Percentiles rank a stretch among this genome's conserved stretches.
These are phyloP conservation scores for Chrysolina americana DNA, from an alignment of 2,888 invertebrate species.

Conservation along the genomic window DNA sequence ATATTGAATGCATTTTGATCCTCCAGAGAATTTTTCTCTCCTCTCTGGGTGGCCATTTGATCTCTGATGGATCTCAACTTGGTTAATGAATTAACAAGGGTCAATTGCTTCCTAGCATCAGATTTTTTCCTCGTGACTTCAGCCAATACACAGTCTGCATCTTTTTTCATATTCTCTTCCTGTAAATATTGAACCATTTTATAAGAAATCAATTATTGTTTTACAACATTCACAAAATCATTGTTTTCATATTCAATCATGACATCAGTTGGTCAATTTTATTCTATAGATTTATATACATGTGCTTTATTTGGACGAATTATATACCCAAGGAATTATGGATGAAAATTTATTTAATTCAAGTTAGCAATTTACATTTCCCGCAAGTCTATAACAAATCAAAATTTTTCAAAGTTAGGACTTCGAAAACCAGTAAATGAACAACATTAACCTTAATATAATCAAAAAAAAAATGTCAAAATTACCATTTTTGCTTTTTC, in stretches of 20 bases:
- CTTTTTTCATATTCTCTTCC: slow-evolving; percentile 77
- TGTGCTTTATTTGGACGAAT: too few relatives aligned
- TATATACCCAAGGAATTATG: too few relatives aligned
- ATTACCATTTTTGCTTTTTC: slow-evolving; percentile 74
- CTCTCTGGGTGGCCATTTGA: slow-evolving; percentile 76
- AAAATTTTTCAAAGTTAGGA: slow-evolving; percentile 6
- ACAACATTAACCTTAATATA: not conserved
- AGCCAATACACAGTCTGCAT: slow-evolving; percentile 80
- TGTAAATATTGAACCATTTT: slow-evolving; percentile 22
- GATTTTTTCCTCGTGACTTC: slow-evolving; percentile 80
- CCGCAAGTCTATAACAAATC: not conserved
- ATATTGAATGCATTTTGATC: slow-evolving; percentile 74
- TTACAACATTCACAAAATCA: too few relatives aligned
- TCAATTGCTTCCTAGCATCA: slow-evolving; percentile 78
- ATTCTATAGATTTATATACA: too few relatives aligned
- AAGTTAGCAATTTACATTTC: too few relatives aligned
- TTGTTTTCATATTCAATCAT: too few relatives aligned
- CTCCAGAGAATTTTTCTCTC: slow-evolving; percentile 72
- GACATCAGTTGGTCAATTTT: too few relatives aligned
- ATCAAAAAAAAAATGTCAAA: not conserved
- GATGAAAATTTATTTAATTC: too few relatives aligned
- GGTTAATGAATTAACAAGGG: slow-evolving; percentile 76
- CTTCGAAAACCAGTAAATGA: too few relatives aligned
- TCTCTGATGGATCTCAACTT: slow-evolving; percentile 78
- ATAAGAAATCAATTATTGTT: too few relatives aligned